A percentile compares a stretch with the other conserved stretches of the same genome.
These are phyloP conservation scores for Druceiella hillmani DNA, from an alignment of 2,888 invertebrate genomes.

Conservation along the genomic window DNA sequence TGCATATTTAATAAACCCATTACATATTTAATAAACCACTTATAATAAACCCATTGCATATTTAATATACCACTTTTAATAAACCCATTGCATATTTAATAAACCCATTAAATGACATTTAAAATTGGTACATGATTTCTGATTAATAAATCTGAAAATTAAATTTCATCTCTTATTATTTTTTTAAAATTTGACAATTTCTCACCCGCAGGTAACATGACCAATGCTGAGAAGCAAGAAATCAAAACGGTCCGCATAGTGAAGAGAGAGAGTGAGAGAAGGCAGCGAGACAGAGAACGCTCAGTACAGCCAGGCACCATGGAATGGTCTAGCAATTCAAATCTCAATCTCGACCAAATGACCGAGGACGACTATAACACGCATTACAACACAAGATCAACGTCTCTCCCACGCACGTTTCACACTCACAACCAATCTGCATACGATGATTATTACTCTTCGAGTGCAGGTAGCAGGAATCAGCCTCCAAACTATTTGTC, in stretches of 20 bases:
- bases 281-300: slow-evolving; percentile 76
- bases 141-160: no score
- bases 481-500: slow-evolving; percentile 33
- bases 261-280: slow-evolving; percentile 83
- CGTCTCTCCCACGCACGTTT: slow-evolving; percentile 45
- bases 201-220: slow-evolving; percentile 54
- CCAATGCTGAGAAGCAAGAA: slow-evolving; percentile 76
- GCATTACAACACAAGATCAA: slow-evolving; percentile 37
- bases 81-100: no score
- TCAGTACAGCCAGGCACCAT: slow-evolving; percentile 45
- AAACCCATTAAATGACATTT: no score
- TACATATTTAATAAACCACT: no score
- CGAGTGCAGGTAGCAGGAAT: slow-evolving; percentile 20
- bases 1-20: no score
- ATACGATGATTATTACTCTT: slow-evolving; percentile 38
- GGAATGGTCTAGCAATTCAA: slow-evolving; percentile 44
- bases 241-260: slow-evolving; percentile 92
- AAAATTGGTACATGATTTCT: no score
- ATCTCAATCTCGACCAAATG: slow-evolving; percentile 45
- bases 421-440: slow-evolving; percentile 35
- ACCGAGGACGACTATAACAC: slow-evolving; percentile 46
- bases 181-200: neutral
- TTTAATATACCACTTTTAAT: no score
- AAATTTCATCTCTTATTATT: no score
- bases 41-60: no score